A percentile compares a stretch with the other conserved stretches of the same genome.
Evolutionary conservation across 1,140 invertebrate species (phyloP).

Genomic region (Philaenus spumarius): DNA sequence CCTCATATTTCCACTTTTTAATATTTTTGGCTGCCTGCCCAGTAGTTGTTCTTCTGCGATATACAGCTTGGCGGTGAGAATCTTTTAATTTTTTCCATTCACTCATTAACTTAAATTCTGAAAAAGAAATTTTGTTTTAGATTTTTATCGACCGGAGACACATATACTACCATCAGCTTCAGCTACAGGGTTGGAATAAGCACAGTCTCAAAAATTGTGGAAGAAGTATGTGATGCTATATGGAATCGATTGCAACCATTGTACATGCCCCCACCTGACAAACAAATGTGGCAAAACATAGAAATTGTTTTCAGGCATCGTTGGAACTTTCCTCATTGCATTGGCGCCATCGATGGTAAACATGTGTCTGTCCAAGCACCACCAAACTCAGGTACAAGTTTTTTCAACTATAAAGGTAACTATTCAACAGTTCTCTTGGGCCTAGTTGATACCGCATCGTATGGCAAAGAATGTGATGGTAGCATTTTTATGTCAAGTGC

Average conservation of each 20-base stretch:
- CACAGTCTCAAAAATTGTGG: conserved; percentile 33
- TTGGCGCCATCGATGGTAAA: conserved; percentile 40
- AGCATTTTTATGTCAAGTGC: conserved; percentile 24
- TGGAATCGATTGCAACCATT: conserved; percentile 26
- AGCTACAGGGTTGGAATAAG: too few relatives aligned
- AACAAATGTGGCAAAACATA: conserved; percentile 12
- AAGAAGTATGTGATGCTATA: too few relatives aligned
- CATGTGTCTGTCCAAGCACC: conserved; percentile 36
- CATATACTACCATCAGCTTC: too few relatives aligned
- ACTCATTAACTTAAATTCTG: neutral
- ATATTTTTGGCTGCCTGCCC: neutral
- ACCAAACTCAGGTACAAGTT: conserved; percentile 36
- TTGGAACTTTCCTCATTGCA: conserved; percentile 27
- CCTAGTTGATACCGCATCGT: conserved; percentile 42
- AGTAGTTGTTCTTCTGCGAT: conserved; percentile 1
- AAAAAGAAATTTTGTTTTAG: neutral
- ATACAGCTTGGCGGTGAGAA: conserved; percentile 1
- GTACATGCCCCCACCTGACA: conserved; percentile 22
- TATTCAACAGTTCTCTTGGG: conserved; percentile 44
- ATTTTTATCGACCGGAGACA: conserved; percentile 28
- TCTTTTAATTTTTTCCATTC: neutral
- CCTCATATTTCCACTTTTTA: conserved; percentile 1
- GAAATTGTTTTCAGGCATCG: conserved; percentile 1
- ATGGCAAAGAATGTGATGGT: too few relatives aligned
- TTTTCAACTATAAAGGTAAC: conserved; percentile 42